phyloP scores from a whole-genome alignment of 92 coral and sea anemone genomes.

The Epizoanthus rinbou region DNA sequence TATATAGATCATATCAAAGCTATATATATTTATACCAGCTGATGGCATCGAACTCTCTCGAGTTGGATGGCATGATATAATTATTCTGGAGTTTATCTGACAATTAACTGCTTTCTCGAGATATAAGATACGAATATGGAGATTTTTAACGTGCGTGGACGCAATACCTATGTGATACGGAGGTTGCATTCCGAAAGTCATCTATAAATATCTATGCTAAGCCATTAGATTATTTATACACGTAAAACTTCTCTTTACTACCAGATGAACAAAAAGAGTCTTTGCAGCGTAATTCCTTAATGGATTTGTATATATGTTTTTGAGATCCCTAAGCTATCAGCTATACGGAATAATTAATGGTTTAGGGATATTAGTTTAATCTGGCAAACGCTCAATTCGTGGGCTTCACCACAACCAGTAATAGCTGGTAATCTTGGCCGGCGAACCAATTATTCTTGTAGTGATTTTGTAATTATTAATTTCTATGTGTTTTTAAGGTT shows the following conservation, averaged over 20 bases:
- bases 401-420: neutral
- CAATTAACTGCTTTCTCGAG: too few relatives aligned
- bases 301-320: conserved; percentile 20
- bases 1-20: neutral
- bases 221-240: neutral
- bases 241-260: neutral
- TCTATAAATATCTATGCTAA: neutral
- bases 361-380: too few relatives aligned
- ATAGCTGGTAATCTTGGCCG: neutral
- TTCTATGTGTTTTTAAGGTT: neutral
- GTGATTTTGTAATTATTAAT: neutral
- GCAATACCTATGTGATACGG: too few relatives aligned
- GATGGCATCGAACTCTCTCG: too few relatives aligned
- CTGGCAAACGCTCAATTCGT: neutral
- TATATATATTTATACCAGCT: too few relatives aligned
- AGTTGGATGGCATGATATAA: too few relatives aligned
- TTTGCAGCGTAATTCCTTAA: conserved; percentile 12
- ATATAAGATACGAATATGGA: too few relatives aligned
- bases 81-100: too few relatives aligned
- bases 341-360: neutral
- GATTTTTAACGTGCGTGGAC: too few relatives aligned
- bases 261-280: conserved; percentile 29
- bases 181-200: neutral
- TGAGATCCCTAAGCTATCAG: neutral
- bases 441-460: too few relatives aligned